Percentiles rank a stretch among this genome's conserved stretches.
Evolutionary conservation across 2,113 vertebrate genomes (phyloP).

Genomic region (Malaclemys terrapin): DNA sequence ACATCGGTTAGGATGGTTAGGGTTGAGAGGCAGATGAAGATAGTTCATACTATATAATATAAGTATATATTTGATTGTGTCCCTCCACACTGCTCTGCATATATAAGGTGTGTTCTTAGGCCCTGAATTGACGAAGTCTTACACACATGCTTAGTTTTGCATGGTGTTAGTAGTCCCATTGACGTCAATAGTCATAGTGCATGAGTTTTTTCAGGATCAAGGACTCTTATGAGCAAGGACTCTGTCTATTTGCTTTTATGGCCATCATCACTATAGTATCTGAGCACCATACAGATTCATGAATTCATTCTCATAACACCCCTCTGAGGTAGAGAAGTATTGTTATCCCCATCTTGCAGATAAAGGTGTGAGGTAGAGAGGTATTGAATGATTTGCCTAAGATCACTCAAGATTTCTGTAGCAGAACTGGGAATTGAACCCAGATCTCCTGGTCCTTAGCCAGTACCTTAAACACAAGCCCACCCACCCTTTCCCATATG

Average conservation of each 20-base stretch:
- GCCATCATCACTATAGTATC: not conserved
- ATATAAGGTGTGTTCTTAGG: not conserved
- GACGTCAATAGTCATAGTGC: not conserved
- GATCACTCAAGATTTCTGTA: not conserved
- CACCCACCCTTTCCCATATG: not conserved
- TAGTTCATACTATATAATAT: not conserved
- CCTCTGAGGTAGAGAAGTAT: not conserved
- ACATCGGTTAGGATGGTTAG: not conserved
- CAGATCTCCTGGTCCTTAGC: not conserved
- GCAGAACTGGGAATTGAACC: not conserved
- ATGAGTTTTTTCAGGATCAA: not conserved
- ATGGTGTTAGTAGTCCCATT: not conserved
- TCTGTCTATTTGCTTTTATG: constrained; percentile 1
- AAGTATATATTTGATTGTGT: fast-evolving
- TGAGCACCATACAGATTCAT: not conserved
- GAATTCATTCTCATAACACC: not conserved
- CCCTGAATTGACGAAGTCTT: not conserved
- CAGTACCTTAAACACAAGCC: not conserved
- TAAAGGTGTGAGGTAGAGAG: not conserved
- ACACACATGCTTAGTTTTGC: not conserved
- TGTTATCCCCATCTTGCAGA: not conserved
- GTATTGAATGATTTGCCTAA: not conserved
- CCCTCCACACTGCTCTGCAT: not conserved
- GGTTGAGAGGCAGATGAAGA: not conserved
- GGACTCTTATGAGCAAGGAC: not conserved